Base-by-base conservation (phyloP, 2,797 vertebrate genomes). In the Typhlichthys subterraneus region DNA sequence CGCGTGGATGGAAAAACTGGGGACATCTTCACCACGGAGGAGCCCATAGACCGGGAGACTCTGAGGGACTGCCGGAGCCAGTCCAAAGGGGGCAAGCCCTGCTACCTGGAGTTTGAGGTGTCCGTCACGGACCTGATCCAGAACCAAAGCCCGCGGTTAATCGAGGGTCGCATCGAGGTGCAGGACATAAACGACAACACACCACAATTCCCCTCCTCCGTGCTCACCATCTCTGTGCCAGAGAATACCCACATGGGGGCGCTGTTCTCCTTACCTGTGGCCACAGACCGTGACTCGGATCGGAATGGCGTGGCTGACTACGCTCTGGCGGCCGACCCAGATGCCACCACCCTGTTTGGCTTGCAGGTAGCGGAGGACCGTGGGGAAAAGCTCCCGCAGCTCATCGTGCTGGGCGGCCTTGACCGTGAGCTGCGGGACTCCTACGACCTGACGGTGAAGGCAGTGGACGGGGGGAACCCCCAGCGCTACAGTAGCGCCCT, bases 121-220 rank as follows among this genome's bases (percentile, higher is more conserved):
- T 99, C 97, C 1, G 96, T 99, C 84, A 99, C 98, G 0, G 96
- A 99, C 85, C 93, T 98, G 31, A 90, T 96, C 58, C 90, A 94
- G 85, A 97, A 91, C 66, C 95, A 91, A 82, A 94, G 94, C 75
- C 96, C 97, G 0, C 92, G 97, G 70, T 92, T 99, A 56, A 93
- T 99, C 0, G 97, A 99, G 86, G 98, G 97, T 59, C 95, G 97
- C 81, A 98, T 99, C 15, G 95, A 98, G 77, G 96, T 99, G 50
- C 94, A 95, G 54, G 98, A 99, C 83, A 97, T 99, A 85, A 99
- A 99, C 5, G 98, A 99, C 92, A 99, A 99, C 92, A 98, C 97
- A 0, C 98, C 98, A 2, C 98, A 98, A 80, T 99, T 99, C 45
- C 94, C 95, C 65, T 96, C 96, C 0, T 95, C 97, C 0, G 96